These are phyloP conservation scores for Equus przewalskii DNA, from an alignment of 2,113 vertebrate genomes.

Conservation along the genomic window DNA sequence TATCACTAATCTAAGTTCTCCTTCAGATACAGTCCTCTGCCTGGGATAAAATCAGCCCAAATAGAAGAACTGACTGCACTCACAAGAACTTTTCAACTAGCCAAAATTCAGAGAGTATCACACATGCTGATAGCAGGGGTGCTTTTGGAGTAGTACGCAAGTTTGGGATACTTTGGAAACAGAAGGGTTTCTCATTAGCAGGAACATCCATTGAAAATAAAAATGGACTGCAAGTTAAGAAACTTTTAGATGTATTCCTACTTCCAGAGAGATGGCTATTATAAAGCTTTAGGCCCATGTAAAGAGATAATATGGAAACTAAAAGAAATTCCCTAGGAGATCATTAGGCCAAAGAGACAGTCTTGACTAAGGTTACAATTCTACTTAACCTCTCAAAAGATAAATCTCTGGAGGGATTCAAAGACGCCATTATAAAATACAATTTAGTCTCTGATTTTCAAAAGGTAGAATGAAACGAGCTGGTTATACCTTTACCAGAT, in stretches of 20 bases:
- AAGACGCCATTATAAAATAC: not conserved
- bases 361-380: not conserved
- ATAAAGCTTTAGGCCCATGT: not conserved
- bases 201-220: not conserved
- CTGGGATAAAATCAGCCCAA: not conserved
- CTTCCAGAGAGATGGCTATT: not conserved
- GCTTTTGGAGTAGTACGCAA: not conserved
- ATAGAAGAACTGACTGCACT: not conserved
- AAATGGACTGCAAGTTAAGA: not conserved
- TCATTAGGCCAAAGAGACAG: not conserved
- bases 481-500: not conserved
- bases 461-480: not conserved
- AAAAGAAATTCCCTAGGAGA: not conserved
- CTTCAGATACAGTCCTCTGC: not conserved
- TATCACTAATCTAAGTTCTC: not conserved
- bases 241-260: not conserved
- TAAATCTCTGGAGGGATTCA: not conserved
- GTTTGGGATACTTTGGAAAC: not conserved
- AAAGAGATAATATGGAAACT: not conserved
- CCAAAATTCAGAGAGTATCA: not conserved
- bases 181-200: not conserved
- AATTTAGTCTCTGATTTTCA: not conserved
- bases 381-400: not conserved
- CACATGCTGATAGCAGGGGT: rapidly evolving
- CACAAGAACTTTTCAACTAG: not conserved